Evolutionary conservation across 2,888 invertebrate genomes (phyloP), one percentile per base, ranked within the genome.

Genomic region (Tenthredo distinguenda): DNA sequence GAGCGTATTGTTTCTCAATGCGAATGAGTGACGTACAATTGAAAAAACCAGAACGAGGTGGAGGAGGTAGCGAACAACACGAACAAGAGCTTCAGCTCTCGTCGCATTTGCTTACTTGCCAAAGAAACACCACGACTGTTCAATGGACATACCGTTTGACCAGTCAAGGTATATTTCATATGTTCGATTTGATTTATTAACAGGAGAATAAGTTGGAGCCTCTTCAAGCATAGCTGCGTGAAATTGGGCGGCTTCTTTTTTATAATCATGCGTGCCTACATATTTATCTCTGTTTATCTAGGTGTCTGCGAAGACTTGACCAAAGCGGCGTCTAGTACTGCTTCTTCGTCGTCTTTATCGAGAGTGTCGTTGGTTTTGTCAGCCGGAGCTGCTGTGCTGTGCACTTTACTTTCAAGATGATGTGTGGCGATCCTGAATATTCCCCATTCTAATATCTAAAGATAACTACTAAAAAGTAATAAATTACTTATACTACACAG

Each of bases 271-370:
- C 12, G 26, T 26, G 15, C 10, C 34, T 68, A 65, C 34, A 72
- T 40, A 72, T 72, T 72, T 21, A 37, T 37, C 10, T 40, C 2
- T 18, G 34, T 37, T 79, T 55, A 12, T 79, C 3, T 87, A 93
- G 93, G 93, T 86, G 90, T 92, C 37, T 93, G 93, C 87, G 92
- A 93, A 87, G 93, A 93, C 84, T 86, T 93, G 84, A 92, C 91
- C 87, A 92, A 91, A 83, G 92, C 92, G 76, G 91, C 91, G 65
- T 91, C 93, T 74, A 93, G 92, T 72, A 90, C 92, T 40, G 92
- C 92, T 12, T 91, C 92, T 37, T 89, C 91, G 37, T 90, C 91
- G 72, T 91, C 91, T 18, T 84, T 91, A 71, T 90, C 91, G 74
- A 90, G 90, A 87, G 89, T 91, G 72, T 91, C 92, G 68, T 87